Percentiles rank a stretch among this genome's conserved stretches.
phyloP scores from a whole-genome alignment of 2,797 vertebrate genomes.

The Anisognathus igniventris region DNA sequence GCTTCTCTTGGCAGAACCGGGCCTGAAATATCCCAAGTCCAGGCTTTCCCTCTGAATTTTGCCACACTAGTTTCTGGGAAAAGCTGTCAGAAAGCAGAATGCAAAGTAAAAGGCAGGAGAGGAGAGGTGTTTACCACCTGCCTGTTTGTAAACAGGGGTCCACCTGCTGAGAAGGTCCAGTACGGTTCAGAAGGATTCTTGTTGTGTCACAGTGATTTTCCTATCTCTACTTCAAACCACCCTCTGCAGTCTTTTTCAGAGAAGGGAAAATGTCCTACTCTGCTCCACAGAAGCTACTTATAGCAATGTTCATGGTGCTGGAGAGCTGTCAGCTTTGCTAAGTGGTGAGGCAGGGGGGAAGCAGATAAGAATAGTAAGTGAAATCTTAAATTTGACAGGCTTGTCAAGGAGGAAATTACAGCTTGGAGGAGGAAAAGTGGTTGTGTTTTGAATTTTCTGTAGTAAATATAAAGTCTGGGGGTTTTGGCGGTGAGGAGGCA shows the following conservation, averaged over 20 bases:
- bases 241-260: not conserved
- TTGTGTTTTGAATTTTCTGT: conserved; percentile 58
- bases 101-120: not conserved
- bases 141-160: not conserved
- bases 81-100: not conserved
- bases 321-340: conserved; percentile 16
- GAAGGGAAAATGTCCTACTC: not conserved
- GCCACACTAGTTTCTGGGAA: not conserved
- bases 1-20: not conserved
- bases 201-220: not conserved
- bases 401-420: conserved; percentile 60
- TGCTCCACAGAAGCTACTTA: conserved; percentile 34
- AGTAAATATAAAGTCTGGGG: conserved; percentile 67
- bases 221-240: not conserved
- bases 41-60: not conserved
- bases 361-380: conserved; percentile 57
- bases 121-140: not conserved
- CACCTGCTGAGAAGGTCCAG: not conserved
- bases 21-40: not conserved
- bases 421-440: conserved; percentile 56
- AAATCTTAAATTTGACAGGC: conserved; percentile 59
- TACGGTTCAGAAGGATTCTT: not conserved
- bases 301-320: conserved; percentile 29
- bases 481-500: conserved; percentile 51
- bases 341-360: conserved; percentile 40